Conservation (phyloP, 2,113 vertebrate genomes). For the Plecturocebus donacophilus region DNA sequence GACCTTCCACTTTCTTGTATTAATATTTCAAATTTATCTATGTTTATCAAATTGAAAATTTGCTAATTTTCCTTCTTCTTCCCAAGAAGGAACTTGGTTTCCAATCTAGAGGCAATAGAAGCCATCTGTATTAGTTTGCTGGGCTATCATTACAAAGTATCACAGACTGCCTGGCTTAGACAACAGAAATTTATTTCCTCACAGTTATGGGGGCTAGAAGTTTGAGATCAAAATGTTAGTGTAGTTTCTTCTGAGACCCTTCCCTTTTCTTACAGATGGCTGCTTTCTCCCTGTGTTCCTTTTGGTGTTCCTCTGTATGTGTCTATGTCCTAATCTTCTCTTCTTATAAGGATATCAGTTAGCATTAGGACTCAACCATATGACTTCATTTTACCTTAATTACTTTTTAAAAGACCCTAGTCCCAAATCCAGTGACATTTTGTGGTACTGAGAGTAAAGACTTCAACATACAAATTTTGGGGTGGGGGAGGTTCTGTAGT, state of each 20-base stretch:
- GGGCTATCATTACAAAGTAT: background rate
- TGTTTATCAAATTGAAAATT: background rate
- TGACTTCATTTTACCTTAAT: background rate
- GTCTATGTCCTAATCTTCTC: background rate
- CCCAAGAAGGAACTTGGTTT: background rate
- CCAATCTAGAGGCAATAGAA: constrained; percentile 11
- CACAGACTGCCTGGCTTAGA: background rate
- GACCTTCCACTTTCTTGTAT: background rate
- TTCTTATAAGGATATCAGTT: background rate
- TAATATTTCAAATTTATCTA: background rate
- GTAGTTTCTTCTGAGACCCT: background rate
- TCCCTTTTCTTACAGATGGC: too few species aligned
- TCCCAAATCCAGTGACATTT: background rate
- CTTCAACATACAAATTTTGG: background rate
- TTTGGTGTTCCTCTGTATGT: too few species aligned
- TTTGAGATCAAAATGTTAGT: background rate
- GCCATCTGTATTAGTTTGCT: background rate
- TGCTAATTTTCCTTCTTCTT: background rate
- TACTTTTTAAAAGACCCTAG: background rate
- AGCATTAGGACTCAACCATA: background rate
- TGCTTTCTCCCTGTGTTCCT: background rate
- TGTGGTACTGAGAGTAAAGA: background rate
- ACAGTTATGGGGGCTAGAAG: background rate
- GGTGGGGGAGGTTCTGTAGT: too few species aligned
- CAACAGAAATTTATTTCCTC: background rate